Percentiles rank a stretch among this genome's conserved stretches.
Evolutionary conservation across 1,140 invertebrate species (phyloP).

Genomic region (Pectinophora gossypiella): DNA sequence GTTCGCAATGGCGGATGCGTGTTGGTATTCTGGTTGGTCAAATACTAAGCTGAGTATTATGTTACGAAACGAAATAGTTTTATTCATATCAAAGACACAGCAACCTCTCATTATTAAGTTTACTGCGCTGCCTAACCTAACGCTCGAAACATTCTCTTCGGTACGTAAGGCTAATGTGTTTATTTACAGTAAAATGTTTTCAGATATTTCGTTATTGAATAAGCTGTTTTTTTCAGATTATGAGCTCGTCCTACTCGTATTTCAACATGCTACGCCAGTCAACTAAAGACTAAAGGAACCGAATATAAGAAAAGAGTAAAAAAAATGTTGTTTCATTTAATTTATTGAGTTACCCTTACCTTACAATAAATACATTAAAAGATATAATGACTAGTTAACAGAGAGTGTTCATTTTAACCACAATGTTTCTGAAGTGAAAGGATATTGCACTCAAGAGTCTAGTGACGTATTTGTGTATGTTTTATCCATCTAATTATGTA

Average conservation of each 20-base stretch:
- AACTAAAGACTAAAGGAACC: slow-evolving; percentile 15
- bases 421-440: too few relatives aligned
- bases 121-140: slow-evolving; percentile 33
- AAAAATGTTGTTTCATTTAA: too few relatives aligned
- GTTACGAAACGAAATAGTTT: slow-evolving; percentile 27
- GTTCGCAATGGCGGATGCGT: slow-evolving; percentile 36
- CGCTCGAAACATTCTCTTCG: slow-evolving; percentile 49
- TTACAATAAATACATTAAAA: background rate
- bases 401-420: background rate
- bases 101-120: slow-evolving; percentile 43
- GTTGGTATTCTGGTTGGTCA: slow-evolving; percentile 46
- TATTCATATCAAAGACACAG: slow-evolving; percentile 39
- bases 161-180: slow-evolving; percentile 28
- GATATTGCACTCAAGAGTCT: too few relatives aligned
- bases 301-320: too few relatives aligned
- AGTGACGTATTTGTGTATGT: too few relatives aligned
- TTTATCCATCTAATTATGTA: too few relatives aligned
- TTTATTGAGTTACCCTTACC: too few relatives aligned
- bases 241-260: slow-evolving; percentile 37
- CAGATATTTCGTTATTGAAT: too few relatives aligned
- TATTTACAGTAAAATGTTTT: too few relatives aligned
- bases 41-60: slow-evolving; percentile 26
- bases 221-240: slow-evolving; percentile 2
- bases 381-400: background rate
- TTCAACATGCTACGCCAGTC: slow-evolving; percentile 39